These are phyloP conservation scores for Zaprionus capensis DNA, from an alignment of 1,140 invertebrate species.

Conservation along the genomic window DNA sequence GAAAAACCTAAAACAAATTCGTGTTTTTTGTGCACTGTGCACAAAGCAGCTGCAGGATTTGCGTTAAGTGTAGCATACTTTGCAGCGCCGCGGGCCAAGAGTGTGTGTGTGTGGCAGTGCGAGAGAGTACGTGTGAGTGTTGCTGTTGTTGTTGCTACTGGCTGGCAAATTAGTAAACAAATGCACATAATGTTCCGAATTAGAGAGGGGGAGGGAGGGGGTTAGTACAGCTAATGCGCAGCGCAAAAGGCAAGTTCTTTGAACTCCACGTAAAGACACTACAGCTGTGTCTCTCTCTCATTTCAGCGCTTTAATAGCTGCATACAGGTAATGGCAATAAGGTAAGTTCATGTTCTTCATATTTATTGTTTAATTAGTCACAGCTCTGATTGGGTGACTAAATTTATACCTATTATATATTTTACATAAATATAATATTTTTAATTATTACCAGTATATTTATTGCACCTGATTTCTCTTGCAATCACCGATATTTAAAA, in stretches of 20 bases:
- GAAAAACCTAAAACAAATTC: slow-evolving; percentile 51
- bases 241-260: slow-evolving; percentile 32
- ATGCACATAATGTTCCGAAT: slow-evolving; percentile 41
- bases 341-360: too few species aligned
- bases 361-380: too few species aligned
- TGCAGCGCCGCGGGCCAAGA: slow-evolving; percentile 25
- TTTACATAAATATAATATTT: too few species aligned
- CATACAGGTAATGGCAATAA: too few species aligned
- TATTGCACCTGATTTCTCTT: too few species aligned
- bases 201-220: slow-evolving; percentile 6
- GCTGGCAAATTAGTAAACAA: slow-evolving; percentile 62
- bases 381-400: too few species aligned
- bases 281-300: background rate
- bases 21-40: slow-evolving; percentile 53
- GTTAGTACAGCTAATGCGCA: slow-evolving; percentile 24
- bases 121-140: slow-evolving; percentile 16
- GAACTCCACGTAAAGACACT: slow-evolving; percentile 21
- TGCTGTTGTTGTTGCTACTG: background rate
- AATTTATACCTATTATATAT: too few species aligned
- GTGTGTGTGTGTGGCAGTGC: slow-evolving; percentile 7
- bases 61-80: slow-evolving; percentile 57
- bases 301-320: too few species aligned
- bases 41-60: slow-evolving; percentile 56
- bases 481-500: too few species aligned
- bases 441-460: too few species aligned